phyloP scores from a whole-genome alignment of 2,797 vertebrate species.

The Pterois miles region DNA sequence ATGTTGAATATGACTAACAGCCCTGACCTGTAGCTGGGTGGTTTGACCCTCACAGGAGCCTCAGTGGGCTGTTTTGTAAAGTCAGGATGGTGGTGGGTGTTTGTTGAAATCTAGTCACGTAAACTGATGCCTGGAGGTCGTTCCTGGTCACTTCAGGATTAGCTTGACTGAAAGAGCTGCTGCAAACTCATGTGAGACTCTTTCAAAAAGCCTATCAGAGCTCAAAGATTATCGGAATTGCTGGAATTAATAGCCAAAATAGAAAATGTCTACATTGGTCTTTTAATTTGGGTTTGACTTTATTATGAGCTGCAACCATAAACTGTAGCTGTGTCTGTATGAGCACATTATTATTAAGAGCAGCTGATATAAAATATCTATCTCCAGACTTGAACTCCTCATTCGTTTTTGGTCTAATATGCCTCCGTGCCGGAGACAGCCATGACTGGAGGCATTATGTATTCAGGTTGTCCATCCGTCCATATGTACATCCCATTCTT shows the following conservation, averaged over 20 bases:
- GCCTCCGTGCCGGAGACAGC: too few relatives aligned
- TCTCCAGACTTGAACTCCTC: neutral
- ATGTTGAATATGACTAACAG: neutral
- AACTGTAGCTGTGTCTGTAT: neutral
- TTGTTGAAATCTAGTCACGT: constrained; percentile 60
- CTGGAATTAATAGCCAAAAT: neutral
- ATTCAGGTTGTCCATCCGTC: too few relatives aligned
- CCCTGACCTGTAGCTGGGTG: constrained; percentile 4
- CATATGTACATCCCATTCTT: too few relatives aligned
- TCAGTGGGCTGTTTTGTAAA: constrained; percentile 44
- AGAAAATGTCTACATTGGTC: neutral
- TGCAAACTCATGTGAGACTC: constrained; percentile 42
- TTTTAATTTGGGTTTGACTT: neutral
- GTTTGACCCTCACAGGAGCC: constrained; percentile 23
- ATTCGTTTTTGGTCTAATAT: neutral
- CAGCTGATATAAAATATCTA: neutral
- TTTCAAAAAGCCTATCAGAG: neutral
- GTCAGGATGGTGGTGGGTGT: constrained; percentile 44
- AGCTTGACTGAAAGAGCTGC: constrained; percentile 42
- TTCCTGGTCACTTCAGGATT: constrained; percentile 57
- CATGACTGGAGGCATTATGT: too few relatives aligned
- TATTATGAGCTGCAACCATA: neutral
- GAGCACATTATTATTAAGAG: neutral
- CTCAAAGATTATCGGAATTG: neutral
- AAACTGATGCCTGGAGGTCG: constrained; percentile 61